Conservation (phyloP, 35 echinoderm and acorn worm genomes). For the Patiria miniata region DNA sequence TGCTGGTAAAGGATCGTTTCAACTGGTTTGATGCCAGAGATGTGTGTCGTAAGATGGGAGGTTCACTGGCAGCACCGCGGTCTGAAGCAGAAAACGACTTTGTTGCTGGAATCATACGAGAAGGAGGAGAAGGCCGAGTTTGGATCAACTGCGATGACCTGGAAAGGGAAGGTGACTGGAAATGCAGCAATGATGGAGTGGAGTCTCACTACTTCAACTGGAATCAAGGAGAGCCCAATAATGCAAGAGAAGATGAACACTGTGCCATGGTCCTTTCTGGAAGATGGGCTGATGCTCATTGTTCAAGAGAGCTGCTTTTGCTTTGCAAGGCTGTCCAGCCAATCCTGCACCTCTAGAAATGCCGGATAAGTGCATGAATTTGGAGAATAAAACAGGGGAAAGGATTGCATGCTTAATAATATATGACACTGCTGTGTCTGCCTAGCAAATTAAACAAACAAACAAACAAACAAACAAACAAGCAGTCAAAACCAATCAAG, state of each 20-base stretch:
- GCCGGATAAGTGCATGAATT: no score
- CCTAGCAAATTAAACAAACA: no score
- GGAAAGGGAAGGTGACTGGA: background rate
- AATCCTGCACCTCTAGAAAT: no score
- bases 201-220: background rate
- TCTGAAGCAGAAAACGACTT: background rate
- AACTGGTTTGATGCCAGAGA: background rate
- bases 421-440: no score
- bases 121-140: background rate
- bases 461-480: no score
- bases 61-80: background rate
- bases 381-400: no score
- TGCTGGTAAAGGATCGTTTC: no score
- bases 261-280: background rate
- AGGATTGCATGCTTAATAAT: no score
- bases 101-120: background rate
- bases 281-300: background rate
- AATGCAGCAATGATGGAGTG: background rate
- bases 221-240: background rate
- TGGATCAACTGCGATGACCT: slow-evolving; percentile 4
- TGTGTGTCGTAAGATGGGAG: background rate
- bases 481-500: no score
- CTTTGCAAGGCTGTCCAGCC: no score
- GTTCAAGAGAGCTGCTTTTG: background rate
- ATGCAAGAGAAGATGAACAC: background rate